A percentile compares a stretch with the other conserved stretches of the same genome.
Conservation (phyloP, 2,797 vertebrate species). For the Rhinella marina region DNA sequence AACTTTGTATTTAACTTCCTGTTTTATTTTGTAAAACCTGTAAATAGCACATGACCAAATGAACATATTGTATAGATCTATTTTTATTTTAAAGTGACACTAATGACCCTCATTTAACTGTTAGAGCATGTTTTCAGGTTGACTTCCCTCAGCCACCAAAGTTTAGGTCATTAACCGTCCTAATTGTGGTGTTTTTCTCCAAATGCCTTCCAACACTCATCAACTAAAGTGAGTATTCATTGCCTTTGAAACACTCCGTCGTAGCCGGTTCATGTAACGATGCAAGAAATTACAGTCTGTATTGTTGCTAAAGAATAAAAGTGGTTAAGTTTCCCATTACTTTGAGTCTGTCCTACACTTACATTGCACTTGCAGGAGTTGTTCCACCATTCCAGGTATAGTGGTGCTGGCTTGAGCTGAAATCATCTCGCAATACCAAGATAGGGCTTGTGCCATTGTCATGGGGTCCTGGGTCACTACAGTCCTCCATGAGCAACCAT, state of each 20-base stretch:
- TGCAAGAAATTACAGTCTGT: conserved; percentile 70
- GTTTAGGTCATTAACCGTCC: conserved; percentile 82
- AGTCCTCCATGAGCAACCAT: background rate
- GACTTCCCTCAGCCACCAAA: conserved; percentile 77
- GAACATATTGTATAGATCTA: conserved; percentile 83
- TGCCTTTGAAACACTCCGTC: conserved; percentile 69
- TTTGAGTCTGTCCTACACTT: conserved; percentile 67
- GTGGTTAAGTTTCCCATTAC: conserved; percentile 69
- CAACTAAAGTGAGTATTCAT: conserved; percentile 85
- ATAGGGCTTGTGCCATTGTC: background rate
- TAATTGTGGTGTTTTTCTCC: conserved; percentile 87
- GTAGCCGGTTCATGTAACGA: conserved; percentile 71
- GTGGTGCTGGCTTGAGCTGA: background rate
- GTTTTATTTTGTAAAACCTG: conserved; percentile 82
- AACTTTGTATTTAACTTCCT: conserved; percentile 62
- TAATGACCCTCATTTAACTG: conserved; percentile 78
- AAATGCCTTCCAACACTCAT: conserved; percentile 89
- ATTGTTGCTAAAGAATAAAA: conserved; percentile 73
- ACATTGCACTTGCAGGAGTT: background rate
- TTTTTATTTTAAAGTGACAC: conserved; percentile 80
- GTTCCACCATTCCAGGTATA: background rate
- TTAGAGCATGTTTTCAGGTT: conserved; percentile 81
- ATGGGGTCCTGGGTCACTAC: background rate
- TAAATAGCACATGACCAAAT: conserved; percentile 89
- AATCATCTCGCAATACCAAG: background rate